Evolutionary conservation across 2,888 invertebrate genomes (phyloP), one percentile per base, ranked within the genome.

Genomic region (Ochropleura leucogaster): DNA sequence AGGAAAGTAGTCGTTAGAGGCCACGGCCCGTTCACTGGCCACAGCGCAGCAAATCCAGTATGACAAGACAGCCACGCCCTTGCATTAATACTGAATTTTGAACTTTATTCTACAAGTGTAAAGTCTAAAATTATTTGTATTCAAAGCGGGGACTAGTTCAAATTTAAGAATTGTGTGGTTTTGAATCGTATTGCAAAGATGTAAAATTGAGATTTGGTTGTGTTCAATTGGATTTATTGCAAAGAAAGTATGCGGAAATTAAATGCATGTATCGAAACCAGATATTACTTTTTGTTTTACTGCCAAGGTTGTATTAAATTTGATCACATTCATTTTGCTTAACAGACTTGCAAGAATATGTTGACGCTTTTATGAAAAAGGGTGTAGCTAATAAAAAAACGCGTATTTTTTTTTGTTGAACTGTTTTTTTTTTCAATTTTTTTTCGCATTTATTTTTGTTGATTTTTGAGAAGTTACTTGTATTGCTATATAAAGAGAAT

Each of bases 1-100:
- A 89, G 89, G 91, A 92, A 93, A 93, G 93, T 92, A 87, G 90
- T 87, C 78, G 90, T 93, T 95, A 93, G 94, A 95, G 95, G 95
- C 93, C 95, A 93, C 92, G 90, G 87, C 44, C 87, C 87, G 82
- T 83, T 87, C 87, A 87, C 87, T 87, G 74, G 59, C 42, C 68
- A 79, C 66, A 57, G 55, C 53, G 20, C 57, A 74, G 42, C 14
- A 42, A 57, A 76, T 74, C 74, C 77, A 87, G 85, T 79, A 76
- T 42, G 49, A 68, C 88, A 68, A 87, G 68, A 74, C 65, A 30
- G 68, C 76, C 72, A 80, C 80, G 74, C 85, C 83, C 82, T 88
- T 88, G 82, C 47, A 30, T n/a, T 30, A 16, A 60, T 10, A 20
- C 7, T 53, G n/a, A 51, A 77, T 53, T 71, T 63, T 47, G 5